Evolutionary conservation across 2,888 invertebrate genomes (phyloP).

Genomic region (Phania funesta): DNA sequence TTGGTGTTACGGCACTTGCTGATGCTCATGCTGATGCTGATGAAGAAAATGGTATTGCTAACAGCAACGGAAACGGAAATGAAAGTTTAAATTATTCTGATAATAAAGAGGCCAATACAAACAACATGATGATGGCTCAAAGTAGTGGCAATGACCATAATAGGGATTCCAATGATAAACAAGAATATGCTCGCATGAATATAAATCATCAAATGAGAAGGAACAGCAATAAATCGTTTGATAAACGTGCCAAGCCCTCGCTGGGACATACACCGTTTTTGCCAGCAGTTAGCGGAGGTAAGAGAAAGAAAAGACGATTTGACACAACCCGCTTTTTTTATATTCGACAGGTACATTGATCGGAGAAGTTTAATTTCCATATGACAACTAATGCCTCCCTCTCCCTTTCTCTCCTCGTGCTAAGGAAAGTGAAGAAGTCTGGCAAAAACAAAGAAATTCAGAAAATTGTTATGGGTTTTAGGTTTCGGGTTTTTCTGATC

Average conservation of each 20-base stretch:
- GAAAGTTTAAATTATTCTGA: slow-evolving; percentile 58
- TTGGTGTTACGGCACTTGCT: neutral
- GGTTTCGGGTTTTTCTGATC: too few species aligned
- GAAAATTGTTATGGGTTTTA: too few species aligned
- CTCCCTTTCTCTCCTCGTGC: too few species aligned
- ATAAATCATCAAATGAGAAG: neutral
- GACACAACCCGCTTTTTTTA: too few species aligned
- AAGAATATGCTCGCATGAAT: slow-evolving; percentile 6
- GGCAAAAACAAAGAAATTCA: too few species aligned
- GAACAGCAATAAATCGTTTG: neutral
- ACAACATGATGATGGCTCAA: slow-evolving; percentile 39
- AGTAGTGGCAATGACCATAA: slow-evolving; percentile 8
- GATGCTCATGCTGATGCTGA: slow-evolving; percentile 1
- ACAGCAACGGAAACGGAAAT: slow-evolving; percentile 53
- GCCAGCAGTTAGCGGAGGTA: slow-evolving; percentile 80
- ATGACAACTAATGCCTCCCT: too few species aligned
- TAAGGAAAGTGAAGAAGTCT: too few species aligned
- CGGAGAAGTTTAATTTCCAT: too few species aligned
- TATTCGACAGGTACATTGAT: too few species aligned
- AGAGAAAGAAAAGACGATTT: too few species aligned
- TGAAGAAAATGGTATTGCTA: slow-evolving; percentile 50
- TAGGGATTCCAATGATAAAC: neutral
- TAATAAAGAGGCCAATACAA: slow-evolving; percentile 41
- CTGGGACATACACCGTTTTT: slow-evolving; percentile 69
- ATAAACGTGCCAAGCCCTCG: slow-evolving; percentile 51